Base-by-base conservation (phyloP, 2,797 vertebrate genomes). In the Agapornis canus region DNA sequence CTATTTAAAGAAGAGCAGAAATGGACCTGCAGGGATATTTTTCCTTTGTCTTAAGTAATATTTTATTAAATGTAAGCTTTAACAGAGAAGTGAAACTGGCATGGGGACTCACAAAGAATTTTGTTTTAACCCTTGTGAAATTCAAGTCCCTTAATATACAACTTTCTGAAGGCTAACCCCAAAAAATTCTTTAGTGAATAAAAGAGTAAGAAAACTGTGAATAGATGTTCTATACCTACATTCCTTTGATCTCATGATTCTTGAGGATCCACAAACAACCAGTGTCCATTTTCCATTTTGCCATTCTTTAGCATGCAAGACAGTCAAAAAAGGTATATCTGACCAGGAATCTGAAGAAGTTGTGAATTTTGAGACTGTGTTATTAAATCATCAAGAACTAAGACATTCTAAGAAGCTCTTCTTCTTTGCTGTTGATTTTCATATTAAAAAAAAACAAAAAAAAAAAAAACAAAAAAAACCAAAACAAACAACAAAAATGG, bases 1-100 rank as follows among this genome's bases (percentile, higher is more conserved):
- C 86, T 66, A 49, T 86, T 40, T 65, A 88, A 92, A 83, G 69
- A n/a, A 92, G 42, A 85, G 39, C 26, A 81, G 47, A 92, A 95
- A 83, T 63, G 25, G 47, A 87, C 35, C 23, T 66, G 7, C 10
- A 82, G 31, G 49, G 59, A 83, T 86, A 81, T 91, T 92, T 87
- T 89, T 76, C 13, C 61, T 95, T 75, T 91, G 75, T 82, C 71
- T 92, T 76, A 81, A 86, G 29, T 69, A 82, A 78, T 16, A 2
- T 70, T 61, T 54, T 83, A 25, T 68, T 87, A 93, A 85, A 91
- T 37, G n/a, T 40, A 45, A 35, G 12, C 27, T 75, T 87, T 91
- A 87, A 61, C 42, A 71, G 12, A 63, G 59, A 92, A 85, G 70
- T 57, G 25, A 88, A 92, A 82, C 37, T 78, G 21, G 88, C 72